Conservation (phyloP, 1,140 invertebrate genomes). For the Hylaeus anthracinus region DNA sequence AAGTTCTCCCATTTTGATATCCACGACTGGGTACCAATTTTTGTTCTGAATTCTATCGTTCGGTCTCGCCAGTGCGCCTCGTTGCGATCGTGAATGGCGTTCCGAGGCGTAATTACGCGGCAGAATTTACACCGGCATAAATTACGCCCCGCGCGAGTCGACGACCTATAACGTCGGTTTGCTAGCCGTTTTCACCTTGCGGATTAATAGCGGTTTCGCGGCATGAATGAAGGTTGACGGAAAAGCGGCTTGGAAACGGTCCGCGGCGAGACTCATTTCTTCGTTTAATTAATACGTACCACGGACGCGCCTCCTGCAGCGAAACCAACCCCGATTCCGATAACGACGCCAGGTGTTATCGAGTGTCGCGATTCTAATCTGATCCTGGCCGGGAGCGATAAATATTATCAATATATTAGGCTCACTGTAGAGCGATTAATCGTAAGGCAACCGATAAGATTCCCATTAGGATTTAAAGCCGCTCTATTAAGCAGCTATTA, state of each 20-base stretch:
- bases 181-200: conserved; percentile 53
- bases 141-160: conserved; percentile 50
- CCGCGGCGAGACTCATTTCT: conserved; percentile 1
- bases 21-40: too few species aligned
- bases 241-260: conserved; percentile 19
- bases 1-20: too few species aligned
- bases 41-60: too few species aligned
- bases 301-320: not conserved
- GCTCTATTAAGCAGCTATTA: not conserved
- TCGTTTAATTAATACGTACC: conserved; percentile 45
- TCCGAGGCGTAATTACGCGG: conserved; percentile 56
- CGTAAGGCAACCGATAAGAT: not conserved
- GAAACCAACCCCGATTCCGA: conserved; percentile 23
- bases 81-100: conserved; percentile 51
- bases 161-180: conserved; percentile 48
- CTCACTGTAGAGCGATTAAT: not conserved
- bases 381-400: conserved; percentile 16
- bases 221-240: conserved; percentile 46
- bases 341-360: conserved; percentile 26
- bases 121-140: conserved; percentile 64
- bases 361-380: conserved; percentile 30
- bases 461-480: not conserved
- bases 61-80: not conserved
- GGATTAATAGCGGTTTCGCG: conserved; percentile 55
- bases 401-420: conserved; percentile 25